Percentiles rank a stretch among this genome's conserved stretches.
Conservation (phyloP, 1,140 invertebrate species). For the Heterodera carotae region DNA sequence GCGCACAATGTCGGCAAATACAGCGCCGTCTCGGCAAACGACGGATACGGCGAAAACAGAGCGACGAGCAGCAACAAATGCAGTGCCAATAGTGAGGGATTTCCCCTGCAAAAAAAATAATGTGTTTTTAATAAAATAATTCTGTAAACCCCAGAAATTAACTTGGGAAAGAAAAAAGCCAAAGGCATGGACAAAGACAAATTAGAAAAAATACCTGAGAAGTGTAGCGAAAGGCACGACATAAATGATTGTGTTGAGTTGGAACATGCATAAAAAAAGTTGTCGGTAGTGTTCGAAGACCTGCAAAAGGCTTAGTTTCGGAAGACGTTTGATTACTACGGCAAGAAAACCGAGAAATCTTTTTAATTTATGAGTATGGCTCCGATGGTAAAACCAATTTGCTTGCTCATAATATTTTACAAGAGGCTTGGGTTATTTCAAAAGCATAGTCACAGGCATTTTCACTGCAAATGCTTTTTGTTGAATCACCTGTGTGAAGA, state of each 20-base stretch:
- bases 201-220: constrained; percentile 72
- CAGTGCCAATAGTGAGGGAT: constrained; percentile 82
- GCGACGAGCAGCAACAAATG: constrained; percentile 81
- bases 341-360: too few species aligned
- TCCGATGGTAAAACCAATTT: too few species aligned
- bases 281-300: constrained; percentile 98
- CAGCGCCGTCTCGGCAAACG: constrained; percentile 87
- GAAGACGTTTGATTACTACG: too few species aligned
- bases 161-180: too few species aligned
- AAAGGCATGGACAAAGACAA: too few species aligned
- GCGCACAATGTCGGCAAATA: constrained; percentile 77
- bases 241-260: constrained; percentile 91
- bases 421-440: too few species aligned
- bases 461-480: background rate
- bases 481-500: constrained; percentile 80
- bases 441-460: too few species aligned
- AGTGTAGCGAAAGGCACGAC: constrained; percentile 82
- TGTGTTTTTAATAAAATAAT: constrained; percentile 19
- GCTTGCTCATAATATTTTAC: too few species aligned
- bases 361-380: too few species aligned
- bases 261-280: constrained; percentile 92
- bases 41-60: constrained; percentile 95
- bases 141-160: constrained; percentile 1
- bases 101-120: constrained; percentile 69
- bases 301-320: too few species aligned